These are phyloP conservation scores for Larimichthys crocea DNA, from an alignment of 2,113 vertebrate species.

Conservation along the genomic window DNA sequence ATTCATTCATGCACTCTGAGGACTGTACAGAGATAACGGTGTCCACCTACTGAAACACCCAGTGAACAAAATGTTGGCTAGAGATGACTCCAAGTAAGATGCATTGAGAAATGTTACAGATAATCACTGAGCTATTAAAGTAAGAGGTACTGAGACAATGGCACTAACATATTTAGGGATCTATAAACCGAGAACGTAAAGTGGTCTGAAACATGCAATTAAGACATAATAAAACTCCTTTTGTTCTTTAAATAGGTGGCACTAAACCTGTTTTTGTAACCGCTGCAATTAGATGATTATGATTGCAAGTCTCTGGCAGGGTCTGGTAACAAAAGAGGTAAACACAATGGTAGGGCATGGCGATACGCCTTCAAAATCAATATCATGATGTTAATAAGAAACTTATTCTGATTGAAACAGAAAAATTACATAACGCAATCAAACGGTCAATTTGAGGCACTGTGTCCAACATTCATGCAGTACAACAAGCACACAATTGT, in stretches of 20 bases:
- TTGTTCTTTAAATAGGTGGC: slow-evolving; percentile 64
- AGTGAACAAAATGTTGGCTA: slow-evolving; percentile 16
- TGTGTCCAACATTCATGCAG: not conserved
- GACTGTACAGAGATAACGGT: slow-evolving; percentile 21
- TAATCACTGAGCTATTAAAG: not conserved
- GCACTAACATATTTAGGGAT: slow-evolving; percentile 32
- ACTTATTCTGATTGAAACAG: not conserved
- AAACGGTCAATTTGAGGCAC: not conserved
- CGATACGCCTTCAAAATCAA: not conserved
- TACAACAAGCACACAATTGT: not conserved
- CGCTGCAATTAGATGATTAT: slow-evolving; percentile 48
- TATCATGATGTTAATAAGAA: not conserved
- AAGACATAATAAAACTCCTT: slow-evolving; percentile 50
- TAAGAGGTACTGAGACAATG: slow-evolving; percentile 11
- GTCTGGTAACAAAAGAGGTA: slow-evolving; percentile 10
- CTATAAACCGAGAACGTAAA: slow-evolving; percentile 40
- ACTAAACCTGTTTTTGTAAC: slow-evolving; percentile 69
- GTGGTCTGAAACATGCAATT: slow-evolving; percentile 33
- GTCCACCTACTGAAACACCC: not conserved
- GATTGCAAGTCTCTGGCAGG: slow-evolving; percentile 11
- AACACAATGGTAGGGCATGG: not conserved
- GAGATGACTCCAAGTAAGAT: not conserved
- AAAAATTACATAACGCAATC: not conserved
- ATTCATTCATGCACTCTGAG: slow-evolving; percentile 35
- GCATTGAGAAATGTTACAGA: not conserved